Evolutionary conservation across 2,113 vertebrate species (phyloP), one percentile per base, ranked within the genome.

Genomic region (Phalacrocorax aristotelis): DNA sequence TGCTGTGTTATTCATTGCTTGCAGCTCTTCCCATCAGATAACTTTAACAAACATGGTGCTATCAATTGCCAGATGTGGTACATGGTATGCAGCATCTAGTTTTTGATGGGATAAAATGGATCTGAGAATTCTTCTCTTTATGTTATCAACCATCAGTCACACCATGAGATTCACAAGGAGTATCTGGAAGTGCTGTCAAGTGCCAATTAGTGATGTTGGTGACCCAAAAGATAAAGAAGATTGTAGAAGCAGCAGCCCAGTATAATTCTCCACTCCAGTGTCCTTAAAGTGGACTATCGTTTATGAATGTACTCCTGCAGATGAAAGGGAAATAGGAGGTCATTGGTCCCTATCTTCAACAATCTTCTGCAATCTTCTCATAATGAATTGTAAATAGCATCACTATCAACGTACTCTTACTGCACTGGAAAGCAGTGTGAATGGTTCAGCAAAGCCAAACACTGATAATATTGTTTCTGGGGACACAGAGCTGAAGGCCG

Each of bases 191-290:
- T 94, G 90, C 95, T 96, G 93, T 97, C 96, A 96, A 97, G 96
- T 97, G 96, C 93, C 96, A 96, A 97, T 97, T 97, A 96, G 96
- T 54, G 75, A 92, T 95, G 96, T 88, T 96, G 90, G 96, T 97
- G 95, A 95, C 96, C 96, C 95, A 96, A 95, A 97, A 95, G 92
- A 92, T 96, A 97, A 94, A 97, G 95, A 96, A 96, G 84, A 96
- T 77, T 91, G 92, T 83, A 83, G 95, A 90, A 97, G 93, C 40
- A 94, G 85, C 36, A 92, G 88, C 40, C 93, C 92, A 90, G 66
- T 95, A 83, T 95, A 96, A 97, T 97, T 96, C 96, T 95, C 85
- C 95, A 96, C 96, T 97, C 95, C 90, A 96, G 85, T 88, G 75
- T 96, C 87, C 90, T 93, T 97, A 96, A 96, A 96, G 87, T 85